These are phyloP conservation scores for Isurus oxyrinchus DNA, from an alignment of 2,113 vertebrate species.

Conservation along the genomic window DNA sequence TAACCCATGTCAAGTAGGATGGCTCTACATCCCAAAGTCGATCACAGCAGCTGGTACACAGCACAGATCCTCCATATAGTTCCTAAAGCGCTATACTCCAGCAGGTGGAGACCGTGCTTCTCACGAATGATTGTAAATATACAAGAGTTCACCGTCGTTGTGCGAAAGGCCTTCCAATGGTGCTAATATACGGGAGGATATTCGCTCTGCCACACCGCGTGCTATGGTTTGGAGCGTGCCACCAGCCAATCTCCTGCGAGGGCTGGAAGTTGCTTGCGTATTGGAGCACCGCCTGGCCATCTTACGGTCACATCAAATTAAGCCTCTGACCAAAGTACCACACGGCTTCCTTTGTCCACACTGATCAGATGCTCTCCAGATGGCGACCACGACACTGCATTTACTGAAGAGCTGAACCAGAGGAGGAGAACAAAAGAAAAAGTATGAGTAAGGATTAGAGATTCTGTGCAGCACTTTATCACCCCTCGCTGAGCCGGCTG, in stretches of 20 bases:
- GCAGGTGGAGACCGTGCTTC: slow-evolving; percentile 7
- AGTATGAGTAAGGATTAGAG: background rate
- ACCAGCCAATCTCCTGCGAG: background rate
- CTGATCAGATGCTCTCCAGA: slow-evolving; percentile 77
- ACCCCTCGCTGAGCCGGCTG: background rate
- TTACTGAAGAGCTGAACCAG: slow-evolving; percentile 76
- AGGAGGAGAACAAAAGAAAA: background rate
- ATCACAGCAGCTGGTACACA: slow-evolving; percentile 15
- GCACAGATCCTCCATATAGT: background rate
- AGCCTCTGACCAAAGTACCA: slow-evolving; percentile 86
- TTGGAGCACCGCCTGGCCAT: slow-evolving; percentile 32
- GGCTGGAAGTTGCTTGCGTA: slow-evolving; percentile 9
- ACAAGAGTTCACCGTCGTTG: slow-evolving; percentile 21
- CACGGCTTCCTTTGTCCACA: slow-evolving; percentile 88
- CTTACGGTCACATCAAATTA: slow-evolving; percentile 50
- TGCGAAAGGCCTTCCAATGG: slow-evolving; percentile 41
- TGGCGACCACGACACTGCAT: slow-evolving; percentile 86
- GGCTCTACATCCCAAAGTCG: background rate
- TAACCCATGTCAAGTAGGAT: background rate
- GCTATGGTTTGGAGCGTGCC: slow-evolving; percentile 39
- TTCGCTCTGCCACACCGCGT: slow-evolving; percentile 43
- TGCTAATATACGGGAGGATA: slow-evolving; percentile 37
- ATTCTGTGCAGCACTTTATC: background rate
- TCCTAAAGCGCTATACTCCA: background rate
- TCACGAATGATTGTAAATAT: background rate